Percentiles rank a stretch among this genome's conserved stretches.
Evolutionary conservation across 2,888 invertebrate species (phyloP).

Genomic region (Acleris laterana): DNA sequence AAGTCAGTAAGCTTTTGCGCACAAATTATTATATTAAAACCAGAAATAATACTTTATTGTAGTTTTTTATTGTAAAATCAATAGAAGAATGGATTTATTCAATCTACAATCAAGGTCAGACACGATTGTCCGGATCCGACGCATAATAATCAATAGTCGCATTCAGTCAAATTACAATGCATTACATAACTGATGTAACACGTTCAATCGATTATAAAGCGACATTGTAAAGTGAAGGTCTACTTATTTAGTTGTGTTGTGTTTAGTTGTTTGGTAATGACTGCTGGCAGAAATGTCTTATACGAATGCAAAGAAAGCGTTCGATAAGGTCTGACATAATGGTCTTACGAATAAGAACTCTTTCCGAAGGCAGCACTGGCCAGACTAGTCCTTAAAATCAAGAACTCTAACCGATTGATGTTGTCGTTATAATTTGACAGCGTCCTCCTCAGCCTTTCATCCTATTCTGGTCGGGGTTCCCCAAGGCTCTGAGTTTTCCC

Average conservation of each 20-base stretch:
- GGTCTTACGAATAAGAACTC: no score
- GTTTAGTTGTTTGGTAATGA: no score
- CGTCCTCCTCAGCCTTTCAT: no score
- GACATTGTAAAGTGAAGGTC: constrained; percentile 8
- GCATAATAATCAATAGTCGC: constrained; percentile 12
- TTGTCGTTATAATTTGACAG: no score
- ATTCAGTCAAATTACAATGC: constrained; percentile 14
- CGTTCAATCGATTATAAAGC: not conserved
- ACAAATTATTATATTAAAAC: not conserved
- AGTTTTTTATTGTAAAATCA: constrained; percentile 7
- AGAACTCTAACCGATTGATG: no score
- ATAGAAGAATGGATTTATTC: constrained; percentile 12
- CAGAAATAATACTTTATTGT: not conserved
- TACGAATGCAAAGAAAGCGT: no score
- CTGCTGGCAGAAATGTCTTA: no score
- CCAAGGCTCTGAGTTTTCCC: no score
- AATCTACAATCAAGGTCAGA: constrained; percentile 15
- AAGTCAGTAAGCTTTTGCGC: not conserved
- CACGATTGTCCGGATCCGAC: constrained; percentile 1
- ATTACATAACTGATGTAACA: constrained; percentile 21
- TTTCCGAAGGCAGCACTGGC: no score
- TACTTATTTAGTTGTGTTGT: not conserved
- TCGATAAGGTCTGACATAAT: no score
- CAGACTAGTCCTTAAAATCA: no score
- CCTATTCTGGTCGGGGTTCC: no score